Conservation (phyloP, 37 sponge, comb jelly and placozoan genomes). For the Oscarella lobularis region DNA sequence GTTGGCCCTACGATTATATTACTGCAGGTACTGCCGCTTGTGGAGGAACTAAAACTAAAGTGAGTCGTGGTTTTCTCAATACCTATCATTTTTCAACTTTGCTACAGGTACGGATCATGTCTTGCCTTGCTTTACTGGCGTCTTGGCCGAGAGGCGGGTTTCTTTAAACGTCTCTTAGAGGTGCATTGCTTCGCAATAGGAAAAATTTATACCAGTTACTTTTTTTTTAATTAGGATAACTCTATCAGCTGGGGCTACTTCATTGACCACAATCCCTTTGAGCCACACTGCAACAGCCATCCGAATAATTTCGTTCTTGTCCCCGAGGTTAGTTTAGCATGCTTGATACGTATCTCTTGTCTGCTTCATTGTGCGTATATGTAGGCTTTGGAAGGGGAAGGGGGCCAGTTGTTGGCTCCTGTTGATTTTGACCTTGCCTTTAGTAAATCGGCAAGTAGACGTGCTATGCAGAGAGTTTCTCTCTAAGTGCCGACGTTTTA, state of each 20-base stretch:
- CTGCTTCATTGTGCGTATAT: neutral
- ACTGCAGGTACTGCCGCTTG: too few species aligned
- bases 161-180: conserved; percentile 2
- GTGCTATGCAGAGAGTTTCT: neutral
- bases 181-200: neutral
- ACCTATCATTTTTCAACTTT: conserved; percentile 7
- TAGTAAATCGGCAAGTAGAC: neutral
- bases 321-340: conserved; percentile 6
- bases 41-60: too few species aligned
- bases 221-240: neutral
- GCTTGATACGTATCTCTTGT: neutral
- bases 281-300: conserved; percentile 48
- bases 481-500: neutral
- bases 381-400: neutral
- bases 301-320: conserved; percentile 40
- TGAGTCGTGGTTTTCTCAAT: too few species aligned
- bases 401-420: conserved; percentile 15
- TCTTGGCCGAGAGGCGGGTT: conserved; percentile 15
- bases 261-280: conserved; percentile 43
- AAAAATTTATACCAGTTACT: neutral
- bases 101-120: conserved; percentile 6
- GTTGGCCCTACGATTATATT: too few species aligned
- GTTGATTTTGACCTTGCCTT: conserved; percentile 53
- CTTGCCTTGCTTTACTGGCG: conserved; percentile 30
- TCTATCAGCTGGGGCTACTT: conserved; percentile 46